Base-by-base conservation (phyloP, 2,797 vertebrate species). In the Channallabes apus region DNA sequence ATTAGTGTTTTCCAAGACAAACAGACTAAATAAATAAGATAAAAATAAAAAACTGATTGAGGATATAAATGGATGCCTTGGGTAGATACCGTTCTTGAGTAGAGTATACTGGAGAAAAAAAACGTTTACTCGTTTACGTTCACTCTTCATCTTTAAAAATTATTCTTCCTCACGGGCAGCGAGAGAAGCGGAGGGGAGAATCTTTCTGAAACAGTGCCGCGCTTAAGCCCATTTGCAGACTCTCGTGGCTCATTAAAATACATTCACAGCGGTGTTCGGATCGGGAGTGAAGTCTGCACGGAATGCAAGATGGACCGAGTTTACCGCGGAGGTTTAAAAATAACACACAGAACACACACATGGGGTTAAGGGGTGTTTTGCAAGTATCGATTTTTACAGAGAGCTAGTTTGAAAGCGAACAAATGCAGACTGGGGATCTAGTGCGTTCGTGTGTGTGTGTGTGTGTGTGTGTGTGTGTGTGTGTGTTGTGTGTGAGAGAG, bases 271-370 rank as follows among this genome's bases (percentile, higher is more conserved):
- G 91, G 93, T 93, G 91, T 91, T 92, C 68, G 92, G 93, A 91
- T 92, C 88, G 91, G 89, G 91, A 90, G 90, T 88, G 87, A 87
- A 86, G 89, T 90, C 86, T 78, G 41, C 68, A 85, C 90, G 92
- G 89, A 90, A 91, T 89, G 91, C 90, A 93, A 93, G 93, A 93
- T 92, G 91, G 91, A 94, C 94, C 92, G 92, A 91, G 88, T 89
- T 91, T 94, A 91, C 91, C 90, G 89, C 82, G 89, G 89, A 88
- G 90, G 91, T 93, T 93, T 94, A 93, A 94, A 94, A 94, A 94
- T 93, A 94, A 92, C 86, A 24, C 17, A 56, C 76, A 65, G 62
- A 17, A 76, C 75, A 77, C 41, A 56, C 71, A 72, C 87, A 82
- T 27, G 84, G 84, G 83, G 87, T 85, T 82, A 85, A 85, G 80